Conservation (phyloP, 2,113 vertebrate genomes). For the Oenanthe oenanthe region DNA sequence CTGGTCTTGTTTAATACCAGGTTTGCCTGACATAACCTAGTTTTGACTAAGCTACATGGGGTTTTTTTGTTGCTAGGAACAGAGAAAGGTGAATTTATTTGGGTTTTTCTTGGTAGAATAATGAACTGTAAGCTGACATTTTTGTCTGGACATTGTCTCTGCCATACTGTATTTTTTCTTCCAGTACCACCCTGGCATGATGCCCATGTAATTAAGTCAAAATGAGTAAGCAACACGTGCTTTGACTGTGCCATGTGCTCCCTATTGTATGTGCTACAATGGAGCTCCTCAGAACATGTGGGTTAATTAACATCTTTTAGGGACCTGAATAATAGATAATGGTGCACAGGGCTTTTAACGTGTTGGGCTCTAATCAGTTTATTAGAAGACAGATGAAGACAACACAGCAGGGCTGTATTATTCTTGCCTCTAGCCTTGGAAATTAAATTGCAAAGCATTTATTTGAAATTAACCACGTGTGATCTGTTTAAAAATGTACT, state of each 20-base stretch:
- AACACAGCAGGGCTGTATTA: constrained; percentile 64
- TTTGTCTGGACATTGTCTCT: not conserved
- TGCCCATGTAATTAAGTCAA: constrained; percentile 57
- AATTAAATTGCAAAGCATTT: constrained; percentile 45
- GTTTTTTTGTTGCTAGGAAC: not conserved
- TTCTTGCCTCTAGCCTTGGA: constrained; percentile 28
- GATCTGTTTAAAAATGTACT: constrained; percentile 48
- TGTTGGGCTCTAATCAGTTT: constrained; percentile 81
- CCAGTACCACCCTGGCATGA: not conserved
- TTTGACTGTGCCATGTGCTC: not conserved
- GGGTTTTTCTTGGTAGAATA: not conserved
- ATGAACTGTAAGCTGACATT: not conserved
- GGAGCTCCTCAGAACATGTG: constrained; percentile 35
- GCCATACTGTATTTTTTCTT: not conserved
- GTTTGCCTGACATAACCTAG: not conserved
- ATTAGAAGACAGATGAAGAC: constrained; percentile 71
- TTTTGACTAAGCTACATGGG: not conserved
- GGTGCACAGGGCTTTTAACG: constrained; percentile 54
- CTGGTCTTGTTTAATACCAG: not conserved
- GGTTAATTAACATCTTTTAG: constrained; percentile 77
- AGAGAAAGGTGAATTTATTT: not conserved
- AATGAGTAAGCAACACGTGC: constrained; percentile 36
- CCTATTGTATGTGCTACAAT: constrained; percentile 51
- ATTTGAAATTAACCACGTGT: constrained; percentile 28
- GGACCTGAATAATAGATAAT: constrained; percentile 68